Evolutionary conservation across 2,113 vertebrate genomes (phyloP), one percentile per base, ranked within the genome.

Genomic region (Pygoscelis adeliae): DNA sequence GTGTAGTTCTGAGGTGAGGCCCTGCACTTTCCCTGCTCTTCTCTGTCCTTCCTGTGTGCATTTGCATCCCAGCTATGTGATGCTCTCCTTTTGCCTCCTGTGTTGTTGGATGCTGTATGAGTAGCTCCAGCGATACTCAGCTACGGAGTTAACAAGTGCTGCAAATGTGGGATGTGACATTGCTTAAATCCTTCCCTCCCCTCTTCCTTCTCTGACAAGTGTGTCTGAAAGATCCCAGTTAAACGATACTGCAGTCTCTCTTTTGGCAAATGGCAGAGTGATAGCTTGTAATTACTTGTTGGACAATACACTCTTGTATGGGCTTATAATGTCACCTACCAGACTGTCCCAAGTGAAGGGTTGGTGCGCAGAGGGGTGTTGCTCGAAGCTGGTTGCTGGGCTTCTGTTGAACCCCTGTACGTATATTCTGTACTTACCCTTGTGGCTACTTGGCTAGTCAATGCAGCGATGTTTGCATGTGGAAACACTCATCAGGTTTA

Each of bases 301-400:
- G 59, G 59, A 34, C 23, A 36, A 2, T 17, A 1, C 9, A 2
- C 7, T 58, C 10, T 26, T 3, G 0, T 22, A 12, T 38, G 77
- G 50, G 32, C 9, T 59, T 34, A 15, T 22, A 16, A 18, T 25
- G 52, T 34, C 40, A 2, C 13, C 34, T 25, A 17, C 8, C 21
- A 44, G 52, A 53, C 25, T 85, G 61, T 55, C 52, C 42, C 2
- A 5, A n/a, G 59, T 4, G 40, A 62, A 38, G 30, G 18, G 13
- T 32, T 2, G 0, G 46, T 4, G 2, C 3, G 1, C 47, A 56
- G 49, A 50, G 36, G 11, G 55, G 21, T 18, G 40, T 14, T 44
- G 25, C 47, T 62, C 17, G 30, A 50, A 77, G 36, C 27, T 27
- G 9, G 30, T 40, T 65, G 27, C 38, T 52, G 38, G 42, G 49